Percentiles rank a stretch among this genome's conserved stretches.
Evolutionary conservation across 92 coral and sea anemone genomes (phyloP).

Genomic region (Porites cylindrica): DNA sequence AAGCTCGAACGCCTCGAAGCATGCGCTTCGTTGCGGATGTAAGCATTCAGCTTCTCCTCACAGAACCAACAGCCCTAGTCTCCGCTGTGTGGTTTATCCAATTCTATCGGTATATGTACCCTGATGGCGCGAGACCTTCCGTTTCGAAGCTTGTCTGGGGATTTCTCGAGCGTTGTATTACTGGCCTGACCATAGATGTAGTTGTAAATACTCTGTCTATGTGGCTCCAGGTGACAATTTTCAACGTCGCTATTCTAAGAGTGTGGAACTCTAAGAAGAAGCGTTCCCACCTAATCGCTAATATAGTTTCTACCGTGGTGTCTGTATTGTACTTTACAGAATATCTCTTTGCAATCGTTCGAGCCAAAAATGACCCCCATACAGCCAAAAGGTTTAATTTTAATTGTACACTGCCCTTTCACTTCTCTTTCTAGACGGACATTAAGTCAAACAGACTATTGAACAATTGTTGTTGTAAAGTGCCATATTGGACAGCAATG

Average conservation of each 20-base stretch:
- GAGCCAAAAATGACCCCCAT: constrained; percentile 18
- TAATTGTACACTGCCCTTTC: constrained; percentile 38
- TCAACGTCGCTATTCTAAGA: constrained; percentile 51
- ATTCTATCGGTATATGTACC: constrained; percentile 65
- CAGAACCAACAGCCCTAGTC: constrained; percentile 71
- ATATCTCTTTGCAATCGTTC: constrained; percentile 42
- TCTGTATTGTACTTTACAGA: constrained; percentile 56
- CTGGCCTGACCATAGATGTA: constrained; percentile 74
- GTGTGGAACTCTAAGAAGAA: constrained; percentile 59
- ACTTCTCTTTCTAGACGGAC: not conserved
- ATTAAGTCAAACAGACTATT: not conserved
- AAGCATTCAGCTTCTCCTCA: constrained; percentile 73
- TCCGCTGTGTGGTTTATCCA: constrained; percentile 71
- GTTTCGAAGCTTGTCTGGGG: constrained; percentile 30
- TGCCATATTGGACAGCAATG: no score
- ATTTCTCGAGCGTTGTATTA: constrained; percentile 52
- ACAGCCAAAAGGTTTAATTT: constrained; percentile 31
- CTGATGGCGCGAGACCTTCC: constrained; percentile 24
- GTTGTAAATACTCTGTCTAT: constrained; percentile 58
- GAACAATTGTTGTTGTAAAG: not conserved
- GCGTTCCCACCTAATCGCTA: constrained; percentile 57
- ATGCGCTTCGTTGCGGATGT: constrained; percentile 85
- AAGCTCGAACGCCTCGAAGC: constrained; percentile 74
- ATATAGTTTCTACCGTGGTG: constrained; percentile 28
- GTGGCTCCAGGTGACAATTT: constrained; percentile 46